These are phyloP conservation scores for Diabrotica virgifera DNA, from an alignment of 1,140 invertebrate species.

Conservation along the genomic window DNA sequence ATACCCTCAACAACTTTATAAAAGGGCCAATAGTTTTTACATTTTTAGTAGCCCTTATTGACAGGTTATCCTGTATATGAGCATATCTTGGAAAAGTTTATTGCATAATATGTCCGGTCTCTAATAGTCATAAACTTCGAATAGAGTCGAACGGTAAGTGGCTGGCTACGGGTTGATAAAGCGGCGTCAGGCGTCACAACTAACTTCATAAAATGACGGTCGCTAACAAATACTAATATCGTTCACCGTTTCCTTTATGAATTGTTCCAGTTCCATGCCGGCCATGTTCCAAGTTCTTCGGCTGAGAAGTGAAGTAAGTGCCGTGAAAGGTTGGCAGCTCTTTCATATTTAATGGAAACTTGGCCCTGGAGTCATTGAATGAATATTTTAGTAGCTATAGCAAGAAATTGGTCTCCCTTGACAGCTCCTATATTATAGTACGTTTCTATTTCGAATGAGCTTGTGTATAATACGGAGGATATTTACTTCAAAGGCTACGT, in stretches of 20 bases:
- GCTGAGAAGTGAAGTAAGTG: slow-evolving; percentile 14
- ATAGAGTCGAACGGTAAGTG: no score
- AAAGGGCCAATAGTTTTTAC: no score
- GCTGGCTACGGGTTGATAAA: no score
- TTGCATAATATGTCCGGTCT: no score
- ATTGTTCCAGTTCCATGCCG: background rate
- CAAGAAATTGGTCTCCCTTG: slow-evolving; percentile 25
- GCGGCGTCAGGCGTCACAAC: no score
- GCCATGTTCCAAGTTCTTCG: background rate
- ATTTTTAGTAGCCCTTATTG: no score
- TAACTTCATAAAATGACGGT: no score
- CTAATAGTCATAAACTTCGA: no score
- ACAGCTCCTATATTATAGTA: slow-evolving; percentile 20
- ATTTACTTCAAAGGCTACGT: background rate
- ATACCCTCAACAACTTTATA: no score
- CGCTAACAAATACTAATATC: no score
- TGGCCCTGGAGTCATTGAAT: slow-evolving; percentile 26
- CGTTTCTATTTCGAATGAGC: slow-evolving; percentile 14
- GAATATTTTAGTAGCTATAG: slow-evolving; percentile 27
- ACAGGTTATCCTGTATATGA: no score
- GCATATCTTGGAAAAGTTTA: no score
- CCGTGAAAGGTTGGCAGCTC: slow-evolving; percentile 22
- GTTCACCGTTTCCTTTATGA: background rate
- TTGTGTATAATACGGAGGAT: background rate
- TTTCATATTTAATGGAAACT: slow-evolving; percentile 29